Conservation (phyloP, 1,140 invertebrate species). For the Liolophura sinensis region DNA sequence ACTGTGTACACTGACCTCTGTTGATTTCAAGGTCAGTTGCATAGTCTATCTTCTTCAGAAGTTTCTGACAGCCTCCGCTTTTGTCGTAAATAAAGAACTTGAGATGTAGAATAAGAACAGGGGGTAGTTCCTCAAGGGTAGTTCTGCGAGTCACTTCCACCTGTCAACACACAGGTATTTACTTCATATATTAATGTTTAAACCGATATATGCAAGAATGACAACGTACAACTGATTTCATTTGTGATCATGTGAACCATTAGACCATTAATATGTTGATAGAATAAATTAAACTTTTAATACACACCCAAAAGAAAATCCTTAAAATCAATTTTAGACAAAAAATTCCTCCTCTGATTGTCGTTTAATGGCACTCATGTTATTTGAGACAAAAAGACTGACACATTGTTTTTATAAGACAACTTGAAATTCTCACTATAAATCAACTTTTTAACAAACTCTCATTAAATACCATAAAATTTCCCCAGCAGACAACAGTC, state of each 20-base stretch:
- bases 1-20: constrained; percentile 69
- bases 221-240: too few species aligned
- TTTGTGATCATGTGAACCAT: too few species aligned
- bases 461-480: neutral
- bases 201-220: neutral
- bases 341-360: too few species aligned
- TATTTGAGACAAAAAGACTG: too few species aligned
- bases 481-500: neutral
- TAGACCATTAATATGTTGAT: too few species aligned
- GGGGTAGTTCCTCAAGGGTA: constrained; percentile 82
- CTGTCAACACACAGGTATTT: constrained; percentile 31
- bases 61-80: constrained; percentile 82
- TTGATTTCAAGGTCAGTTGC: constrained; percentile 87
- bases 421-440: too few species aligned
- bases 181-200: constrained; percentile 12
- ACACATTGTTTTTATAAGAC: too few species aligned
- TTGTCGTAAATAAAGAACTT: constrained; percentile 83
- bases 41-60: constrained; percentile 87
- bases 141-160: constrained; percentile 82
- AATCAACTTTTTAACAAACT: neutral
- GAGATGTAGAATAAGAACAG: constrained; percentile 82
- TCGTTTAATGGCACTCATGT: too few species aligned
- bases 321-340: too few species aligned
- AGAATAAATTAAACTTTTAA: too few species aligned
- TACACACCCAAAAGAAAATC: too few species aligned